These are phyloP conservation scores for Hylaeus volcanicus DNA, from an alignment of 1,140 invertebrate species.

Conservation along the genomic window DNA sequence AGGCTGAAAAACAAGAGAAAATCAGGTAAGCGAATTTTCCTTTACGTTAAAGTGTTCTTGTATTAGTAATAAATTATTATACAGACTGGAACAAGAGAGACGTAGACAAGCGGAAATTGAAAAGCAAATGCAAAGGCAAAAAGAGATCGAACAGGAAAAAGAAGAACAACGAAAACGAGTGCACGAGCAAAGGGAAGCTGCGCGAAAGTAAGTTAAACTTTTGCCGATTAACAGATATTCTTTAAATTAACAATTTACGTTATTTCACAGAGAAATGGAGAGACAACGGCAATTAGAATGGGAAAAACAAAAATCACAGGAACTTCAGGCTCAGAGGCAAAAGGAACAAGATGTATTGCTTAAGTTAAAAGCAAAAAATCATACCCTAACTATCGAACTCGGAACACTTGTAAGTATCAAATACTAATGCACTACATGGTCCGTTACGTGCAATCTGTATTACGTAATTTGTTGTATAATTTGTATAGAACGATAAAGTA, in stretches of 20 bases:
- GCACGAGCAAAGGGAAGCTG: slow-evolving; percentile 90
- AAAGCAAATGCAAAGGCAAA: slow-evolving; percentile 90
- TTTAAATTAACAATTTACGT: not conserved
- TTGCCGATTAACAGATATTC: not conserved
- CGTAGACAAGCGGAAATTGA: slow-evolving; percentile 86
- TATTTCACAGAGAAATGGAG: slow-evolving; percentile 91
- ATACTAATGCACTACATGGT: not conserved
- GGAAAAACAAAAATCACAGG: slow-evolving; percentile 95
- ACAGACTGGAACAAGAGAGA: slow-evolving; percentile 84
- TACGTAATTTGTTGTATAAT: not conserved
- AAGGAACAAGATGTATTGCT: slow-evolving; percentile 94
- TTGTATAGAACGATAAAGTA: slow-evolving; percentile 87
- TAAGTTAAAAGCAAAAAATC: slow-evolving; percentile 94
- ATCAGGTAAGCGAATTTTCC: slow-evolving; percentile 77
- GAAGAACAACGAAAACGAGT: slow-evolving; percentile 87
- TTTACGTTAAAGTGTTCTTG: not conserved
- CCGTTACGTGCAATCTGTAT: slow-evolving; percentile 12
- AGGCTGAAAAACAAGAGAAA: slow-evolving; percentile 92
- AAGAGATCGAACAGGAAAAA: slow-evolving; percentile 88
- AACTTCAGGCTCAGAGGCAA: slow-evolving; percentile 91
- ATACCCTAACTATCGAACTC: slow-evolving; percentile 91
- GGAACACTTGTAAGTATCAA: slow-evolving; percentile 83
- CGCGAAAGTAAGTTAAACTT: slow-evolving; percentile 81
- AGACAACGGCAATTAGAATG: slow-evolving; percentile 96
- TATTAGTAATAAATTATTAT: not conserved